Evolutionary conservation across 1,140 invertebrate genomes (phyloP).

Genomic region (Hestina assimilis): DNA sequence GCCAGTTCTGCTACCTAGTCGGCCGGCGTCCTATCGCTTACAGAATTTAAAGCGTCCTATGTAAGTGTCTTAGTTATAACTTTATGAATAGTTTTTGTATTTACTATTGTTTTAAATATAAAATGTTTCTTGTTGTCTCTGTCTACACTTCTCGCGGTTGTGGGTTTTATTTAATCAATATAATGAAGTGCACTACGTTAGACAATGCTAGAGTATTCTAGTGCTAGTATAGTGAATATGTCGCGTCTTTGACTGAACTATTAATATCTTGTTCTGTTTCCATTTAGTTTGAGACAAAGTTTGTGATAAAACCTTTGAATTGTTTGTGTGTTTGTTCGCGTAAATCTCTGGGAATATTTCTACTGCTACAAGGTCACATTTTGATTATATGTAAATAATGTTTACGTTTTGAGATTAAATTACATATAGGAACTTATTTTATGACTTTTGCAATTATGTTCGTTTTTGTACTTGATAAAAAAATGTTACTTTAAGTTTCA

Average conservation of each 20-base stretch:
- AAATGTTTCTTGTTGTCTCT: conserved; percentile 13
- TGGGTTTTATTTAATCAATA: conserved; percentile 24
- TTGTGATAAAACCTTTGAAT: background rate
- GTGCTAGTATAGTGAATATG: conserved; percentile 9
- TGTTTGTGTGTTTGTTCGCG: background rate
- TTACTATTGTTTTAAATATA: conserved; percentile 5
- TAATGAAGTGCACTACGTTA: conserved; percentile 14
- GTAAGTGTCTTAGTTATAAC: conserved; percentile 26
- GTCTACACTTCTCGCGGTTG: conserved; percentile 2
- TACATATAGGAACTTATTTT: too few relatives aligned
- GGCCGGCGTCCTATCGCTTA: conserved; percentile 36
- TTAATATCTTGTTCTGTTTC: background rate
- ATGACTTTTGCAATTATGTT: too few relatives aligned
- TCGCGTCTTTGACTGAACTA: background rate
- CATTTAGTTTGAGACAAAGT: background rate
- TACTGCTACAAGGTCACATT: too few relatives aligned
- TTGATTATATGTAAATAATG: too few relatives aligned
- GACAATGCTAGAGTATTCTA: conserved; percentile 10
- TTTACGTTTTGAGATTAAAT: too few relatives aligned
- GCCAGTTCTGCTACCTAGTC: conserved; percentile 36
- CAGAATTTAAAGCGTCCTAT: conserved; percentile 24
- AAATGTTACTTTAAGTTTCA: too few relatives aligned
- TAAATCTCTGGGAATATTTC: too few relatives aligned
- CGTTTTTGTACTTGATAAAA: too few relatives aligned
- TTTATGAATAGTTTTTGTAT: conserved; percentile 10